Conservation (phyloP, 2,888 invertebrate genomes). For the Mayetiola destructor region DNA sequence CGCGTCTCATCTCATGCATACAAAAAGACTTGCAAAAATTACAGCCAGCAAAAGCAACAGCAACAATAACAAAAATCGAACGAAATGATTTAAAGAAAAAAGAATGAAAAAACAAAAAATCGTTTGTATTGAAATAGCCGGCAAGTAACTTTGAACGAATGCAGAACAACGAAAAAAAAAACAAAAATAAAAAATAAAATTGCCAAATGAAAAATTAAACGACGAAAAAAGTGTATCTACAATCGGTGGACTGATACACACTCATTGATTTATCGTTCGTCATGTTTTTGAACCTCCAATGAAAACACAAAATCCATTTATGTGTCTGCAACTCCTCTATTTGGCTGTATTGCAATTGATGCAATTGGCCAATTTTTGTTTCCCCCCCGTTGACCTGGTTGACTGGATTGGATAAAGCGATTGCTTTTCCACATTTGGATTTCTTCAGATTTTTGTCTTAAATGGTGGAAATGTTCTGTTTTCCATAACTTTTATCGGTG, state of each 20-base stretch:
- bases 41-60: background rate
- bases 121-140: background rate
- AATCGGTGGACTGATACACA: background rate
- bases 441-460: too few species aligned
- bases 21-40: too few species aligned
- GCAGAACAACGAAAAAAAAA: background rate
- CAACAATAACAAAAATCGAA: background rate
- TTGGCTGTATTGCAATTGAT: too few species aligned
- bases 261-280: constrained; percentile 1
- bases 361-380: too few species aligned
- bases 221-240: background rate
- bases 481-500: too few species aligned
- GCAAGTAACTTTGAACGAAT: background rate
- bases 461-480: too few species aligned
- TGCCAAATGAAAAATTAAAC: background rate
- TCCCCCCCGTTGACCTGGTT: too few species aligned
- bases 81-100: background rate
- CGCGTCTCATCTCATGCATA: background rate
- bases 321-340: too few species aligned
- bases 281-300: background rate
- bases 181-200: too few species aligned
- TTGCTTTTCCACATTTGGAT: too few species aligned
- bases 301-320: background rate
- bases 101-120: background rate
- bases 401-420: too few species aligned